Evolutionary conservation across 1,140 invertebrate genomes (phyloP).

Genomic region (Melanaphis sacchari): DNA sequence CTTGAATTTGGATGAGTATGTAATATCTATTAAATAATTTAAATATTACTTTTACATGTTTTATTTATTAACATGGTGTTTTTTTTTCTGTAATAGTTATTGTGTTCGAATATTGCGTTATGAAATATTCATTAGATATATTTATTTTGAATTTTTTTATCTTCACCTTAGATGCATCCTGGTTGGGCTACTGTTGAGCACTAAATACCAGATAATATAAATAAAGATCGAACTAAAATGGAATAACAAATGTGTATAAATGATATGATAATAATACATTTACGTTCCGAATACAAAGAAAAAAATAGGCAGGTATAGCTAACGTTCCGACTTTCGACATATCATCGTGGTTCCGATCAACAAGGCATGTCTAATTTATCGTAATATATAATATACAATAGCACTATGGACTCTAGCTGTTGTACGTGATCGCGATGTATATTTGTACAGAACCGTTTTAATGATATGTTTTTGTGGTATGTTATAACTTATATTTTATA

Average conservation of each 20-base stretch:
- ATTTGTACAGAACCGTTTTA: constrained; percentile 48
- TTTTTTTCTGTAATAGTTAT: too few species aligned
- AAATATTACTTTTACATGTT: too few species aligned
- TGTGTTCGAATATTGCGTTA: too few species aligned
- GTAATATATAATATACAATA: neutral
- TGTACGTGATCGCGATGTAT: constrained; percentile 30
- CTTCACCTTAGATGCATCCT: too few species aligned
- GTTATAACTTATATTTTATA: neutral
- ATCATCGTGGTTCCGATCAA: constrained; percentile 11
- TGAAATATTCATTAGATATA: too few species aligned
- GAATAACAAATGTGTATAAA: neutral
- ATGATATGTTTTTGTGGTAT: constrained; percentile 36
- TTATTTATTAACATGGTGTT: too few species aligned
- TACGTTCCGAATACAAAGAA: neutral
- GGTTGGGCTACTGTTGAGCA: neutral
- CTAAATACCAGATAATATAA: neutral
- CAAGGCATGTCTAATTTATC: constrained; percentile 36
- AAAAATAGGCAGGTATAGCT: neutral
- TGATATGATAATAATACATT: neutral
- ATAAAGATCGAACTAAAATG: neutral
- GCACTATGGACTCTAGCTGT: neutral
- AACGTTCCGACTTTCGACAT: constrained; percentile 13
- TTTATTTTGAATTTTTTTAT: too few species aligned
- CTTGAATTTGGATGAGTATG: too few species aligned
- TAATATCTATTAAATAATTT: too few species aligned